phyloP scores from a whole-genome alignment of 2,888 invertebrate genomes.

The Buathra laborator region DNA sequence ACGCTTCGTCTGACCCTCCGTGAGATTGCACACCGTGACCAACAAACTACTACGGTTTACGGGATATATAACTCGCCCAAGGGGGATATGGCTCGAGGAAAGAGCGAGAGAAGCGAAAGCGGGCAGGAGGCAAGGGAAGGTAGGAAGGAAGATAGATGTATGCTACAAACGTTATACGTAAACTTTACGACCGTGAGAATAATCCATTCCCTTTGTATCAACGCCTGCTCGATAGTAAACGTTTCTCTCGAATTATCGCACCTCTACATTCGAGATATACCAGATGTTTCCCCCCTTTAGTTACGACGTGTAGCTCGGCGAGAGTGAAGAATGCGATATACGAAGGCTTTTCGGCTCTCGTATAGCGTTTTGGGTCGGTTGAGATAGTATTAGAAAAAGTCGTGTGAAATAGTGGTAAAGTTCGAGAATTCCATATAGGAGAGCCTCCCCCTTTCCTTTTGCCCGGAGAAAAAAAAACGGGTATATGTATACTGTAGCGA shows the following conservation, averaged over 20 bases:
- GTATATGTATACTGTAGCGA: slow-evolving; percentile 1
- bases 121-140: slow-evolving; percentile 30
- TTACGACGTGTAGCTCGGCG: slow-evolving; percentile 39
- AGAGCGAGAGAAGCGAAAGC: slow-evolving; percentile 24
- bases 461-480: too few relatives aligned
- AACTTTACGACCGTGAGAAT: slow-evolving; percentile 68
- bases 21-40: slow-evolving; percentile 80
- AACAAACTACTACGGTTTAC: slow-evolving; percentile 81
- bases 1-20: slow-evolving; percentile 78
- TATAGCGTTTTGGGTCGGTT: slow-evolving; percentile 48
- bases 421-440: slow-evolving; percentile 65
- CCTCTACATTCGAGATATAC: slow-evolving; percentile 33
- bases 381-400: slow-evolving; percentile 67
- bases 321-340: slow-evolving; percentile 53
- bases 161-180: slow-evolving; percentile 38
- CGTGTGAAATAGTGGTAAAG: slow-evolving; percentile 67
- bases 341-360: slow-evolving; percentile 60
- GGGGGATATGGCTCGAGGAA: slow-evolving; percentile 5
- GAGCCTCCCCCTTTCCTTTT: too few relatives aligned
- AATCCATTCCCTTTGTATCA: slow-evolving; percentile 64
- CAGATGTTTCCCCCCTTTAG: slow-evolving; percentile 56
- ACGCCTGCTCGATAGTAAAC: slow-evolving; percentile 55
- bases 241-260: slow-evolving; percentile 61
- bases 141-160: slow-evolving; percentile 31
- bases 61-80: slow-evolving; percentile 74